phyloP scores from a whole-genome alignment of 2,888 invertebrate species.

The Anarsia innoxiella region DNA sequence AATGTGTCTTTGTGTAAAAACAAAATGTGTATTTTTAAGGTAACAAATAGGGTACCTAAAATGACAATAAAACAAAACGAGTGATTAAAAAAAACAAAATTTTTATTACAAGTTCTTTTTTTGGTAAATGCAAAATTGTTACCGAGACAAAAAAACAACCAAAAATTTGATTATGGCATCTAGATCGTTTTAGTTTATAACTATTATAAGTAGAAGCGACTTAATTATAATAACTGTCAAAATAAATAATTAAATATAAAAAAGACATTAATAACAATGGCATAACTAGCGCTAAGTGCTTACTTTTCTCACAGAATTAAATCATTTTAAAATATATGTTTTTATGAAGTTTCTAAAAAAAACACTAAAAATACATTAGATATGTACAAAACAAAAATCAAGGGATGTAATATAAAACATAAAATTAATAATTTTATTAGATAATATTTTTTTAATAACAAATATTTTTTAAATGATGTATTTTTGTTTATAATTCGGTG shows the following conservation, averaged over 20 bases:
- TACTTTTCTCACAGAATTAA: conserved; percentile 44
- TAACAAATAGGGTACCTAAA: no score
- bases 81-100: conserved; percentile 48
- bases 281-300: conserved; percentile 26
- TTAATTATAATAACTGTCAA: conserved; percentile 34
- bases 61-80: conserved; percentile 26
- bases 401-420: no score
- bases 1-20: no score
- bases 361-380: no score
- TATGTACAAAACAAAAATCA: no score
- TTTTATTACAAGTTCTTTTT: conserved; percentile 57
- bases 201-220: conserved; percentile 55
- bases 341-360: no score
- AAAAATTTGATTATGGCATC: conserved; percentile 55
- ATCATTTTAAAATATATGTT: no score
- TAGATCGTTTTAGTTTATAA: conserved; percentile 40
- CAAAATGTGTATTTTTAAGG: no score
- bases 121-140: conserved; percentile 67
- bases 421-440: no score
- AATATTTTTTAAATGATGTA: no score
- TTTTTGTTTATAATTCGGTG: no score
- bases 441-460: no score
- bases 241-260: conserved; percentile 41
- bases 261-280: conserved; percentile 52
- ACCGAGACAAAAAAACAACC: conserved; percentile 59